These are phyloP conservation scores for Volucella inanis DNA, from an alignment of 2,888 invertebrate species.

Conservation along the genomic window DNA sequence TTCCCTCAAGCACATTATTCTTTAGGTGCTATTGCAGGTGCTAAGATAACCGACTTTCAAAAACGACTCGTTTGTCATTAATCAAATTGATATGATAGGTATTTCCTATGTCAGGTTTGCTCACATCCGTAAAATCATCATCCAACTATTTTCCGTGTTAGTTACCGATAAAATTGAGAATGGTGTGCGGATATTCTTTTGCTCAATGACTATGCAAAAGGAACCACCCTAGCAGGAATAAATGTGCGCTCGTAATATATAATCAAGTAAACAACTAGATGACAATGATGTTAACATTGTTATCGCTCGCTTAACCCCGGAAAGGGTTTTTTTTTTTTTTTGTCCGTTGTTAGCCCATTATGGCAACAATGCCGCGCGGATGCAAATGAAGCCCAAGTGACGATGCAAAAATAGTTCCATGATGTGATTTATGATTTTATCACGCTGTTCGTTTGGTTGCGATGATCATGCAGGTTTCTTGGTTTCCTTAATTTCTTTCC, in stretches of 20 bases:
- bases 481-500: conserved; percentile 21
- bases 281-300: conserved; percentile 64
- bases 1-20: no score
- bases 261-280: conserved; percentile 55
- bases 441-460: conserved; percentile 14
- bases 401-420: conserved; percentile 66
- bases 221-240: not conserved
- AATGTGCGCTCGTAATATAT: conserved; percentile 52
- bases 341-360: not conserved
- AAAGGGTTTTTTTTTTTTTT: conserved; percentile 14
- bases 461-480: conserved; percentile 59
- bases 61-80: no score
- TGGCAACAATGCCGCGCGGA: conserved; percentile 16
- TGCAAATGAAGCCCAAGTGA: conserved; percentile 72
- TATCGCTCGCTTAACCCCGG: conserved; percentile 54
- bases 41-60: no score
- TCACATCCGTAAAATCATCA: no score
- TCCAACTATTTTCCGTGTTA: no score
- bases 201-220: conserved; percentile 26
- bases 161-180: no score
- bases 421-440: conserved; percentile 70
- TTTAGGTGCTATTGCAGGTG: no score
- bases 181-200: not conserved
- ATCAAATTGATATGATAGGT: no score
- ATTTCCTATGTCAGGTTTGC: no score